These are phyloP conservation scores for Lasiurus cinereus DNA, from an alignment of 2,113 vertebrate genomes.

Conservation along the genomic window DNA sequence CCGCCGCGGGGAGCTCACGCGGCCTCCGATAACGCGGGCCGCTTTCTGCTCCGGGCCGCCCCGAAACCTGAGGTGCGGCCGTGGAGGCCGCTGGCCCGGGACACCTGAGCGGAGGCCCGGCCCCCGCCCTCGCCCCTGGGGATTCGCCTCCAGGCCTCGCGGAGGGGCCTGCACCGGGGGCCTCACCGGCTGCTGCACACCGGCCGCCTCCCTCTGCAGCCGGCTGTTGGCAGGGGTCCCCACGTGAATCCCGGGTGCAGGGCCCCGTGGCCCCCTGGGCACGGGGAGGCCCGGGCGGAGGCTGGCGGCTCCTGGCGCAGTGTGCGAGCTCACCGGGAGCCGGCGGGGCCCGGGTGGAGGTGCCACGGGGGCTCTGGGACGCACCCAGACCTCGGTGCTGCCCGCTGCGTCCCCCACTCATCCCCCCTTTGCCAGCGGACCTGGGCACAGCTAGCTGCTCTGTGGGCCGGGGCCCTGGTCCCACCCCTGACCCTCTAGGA, in stretches of 20 bases:
- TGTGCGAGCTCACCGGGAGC: fast-evolving
- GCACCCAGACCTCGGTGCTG: not conserved
- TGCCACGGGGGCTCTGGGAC: too few species aligned
- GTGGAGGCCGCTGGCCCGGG: conserved; percentile 46
- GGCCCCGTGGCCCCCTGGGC: fast-evolving
- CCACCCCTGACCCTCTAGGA: not conserved
- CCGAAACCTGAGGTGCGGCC: conserved; percentile 78
- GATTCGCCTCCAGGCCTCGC: conserved; percentile 17
- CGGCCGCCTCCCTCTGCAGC: not conserved
- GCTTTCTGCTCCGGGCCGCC: conserved; percentile 43
- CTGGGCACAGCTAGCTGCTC: fast-evolving
- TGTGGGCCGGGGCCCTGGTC: not conserved
- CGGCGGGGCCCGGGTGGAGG: not conserved
- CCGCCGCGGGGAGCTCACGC: not conserved
- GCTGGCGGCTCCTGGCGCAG: fast-evolving
- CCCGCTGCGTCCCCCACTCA: fast-evolving
- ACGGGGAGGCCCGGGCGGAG: too few species aligned
- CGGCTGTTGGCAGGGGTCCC: fast-evolving
- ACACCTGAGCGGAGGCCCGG: conserved; percentile 69
- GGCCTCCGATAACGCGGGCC: not conserved
- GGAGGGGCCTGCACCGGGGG: not conserved
- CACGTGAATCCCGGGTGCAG: fast-evolving
- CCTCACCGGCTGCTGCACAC: fast-evolving
- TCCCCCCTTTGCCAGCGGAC: not conserved
- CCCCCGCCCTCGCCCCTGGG: conserved; percentile 26